Conservation (phyloP, 1,140 invertebrate genomes). For the Coenobita brevimanus region DNA sequence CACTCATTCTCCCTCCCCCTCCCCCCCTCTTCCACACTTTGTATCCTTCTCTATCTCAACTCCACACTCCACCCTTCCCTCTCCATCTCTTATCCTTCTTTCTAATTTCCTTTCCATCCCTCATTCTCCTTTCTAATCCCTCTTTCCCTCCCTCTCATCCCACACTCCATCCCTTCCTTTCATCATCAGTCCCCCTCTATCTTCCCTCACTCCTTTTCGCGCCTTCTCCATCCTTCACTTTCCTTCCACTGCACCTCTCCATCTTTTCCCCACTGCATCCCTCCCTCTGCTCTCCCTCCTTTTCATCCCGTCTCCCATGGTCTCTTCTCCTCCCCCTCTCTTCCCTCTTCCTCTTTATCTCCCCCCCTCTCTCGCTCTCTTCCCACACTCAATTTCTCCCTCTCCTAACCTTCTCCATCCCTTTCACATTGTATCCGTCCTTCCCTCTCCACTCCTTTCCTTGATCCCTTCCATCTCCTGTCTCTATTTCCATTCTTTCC, state of each 20-base stretch:
- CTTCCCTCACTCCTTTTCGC: too few species aligned
- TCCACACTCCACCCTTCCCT: neutral
- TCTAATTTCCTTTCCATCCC: neutral
- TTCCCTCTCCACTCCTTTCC: too few species aligned
- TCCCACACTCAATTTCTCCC: neutral
- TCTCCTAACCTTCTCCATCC: neutral
- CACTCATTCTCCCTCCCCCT: neutral
- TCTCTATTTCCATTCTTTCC: too few species aligned
- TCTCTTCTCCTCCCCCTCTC: neutral
- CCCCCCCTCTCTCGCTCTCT: neutral
- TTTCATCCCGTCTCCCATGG: neutral
- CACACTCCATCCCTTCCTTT: neutral
- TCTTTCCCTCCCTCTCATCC: neutral
- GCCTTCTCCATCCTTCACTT: too few species aligned
- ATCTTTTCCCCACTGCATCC: neutral
- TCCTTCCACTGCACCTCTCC: too few species aligned
- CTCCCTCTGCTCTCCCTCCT: neutral
- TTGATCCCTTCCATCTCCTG: too few species aligned
- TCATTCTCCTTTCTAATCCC: neutral
- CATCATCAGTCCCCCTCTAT: too few species aligned
- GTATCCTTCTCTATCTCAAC: neutral
- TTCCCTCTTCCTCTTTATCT: neutral
- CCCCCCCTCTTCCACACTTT: neutral
- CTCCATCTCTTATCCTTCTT: neutral
- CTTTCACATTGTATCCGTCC: too few species aligned